Percentiles rank a stretch among this genome's conserved stretches.
Evolutionary conservation across 2,113 vertebrate genomes (phyloP).

Genomic region (Noturus placidus): DNA sequence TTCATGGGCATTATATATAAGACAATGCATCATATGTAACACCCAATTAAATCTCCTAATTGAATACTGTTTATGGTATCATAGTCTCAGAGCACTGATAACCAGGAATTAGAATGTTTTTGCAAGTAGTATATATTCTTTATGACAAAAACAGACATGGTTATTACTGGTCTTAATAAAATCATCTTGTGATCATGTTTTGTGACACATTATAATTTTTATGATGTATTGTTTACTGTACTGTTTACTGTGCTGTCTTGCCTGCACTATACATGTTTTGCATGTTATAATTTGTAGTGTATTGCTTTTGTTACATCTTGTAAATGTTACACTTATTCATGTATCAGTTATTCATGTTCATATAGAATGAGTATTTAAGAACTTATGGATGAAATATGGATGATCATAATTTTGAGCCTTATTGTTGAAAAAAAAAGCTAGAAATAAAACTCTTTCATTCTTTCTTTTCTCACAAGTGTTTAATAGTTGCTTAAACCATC

Average conservation of each 20-base stretch:
- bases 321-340: not conserved
- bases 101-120: not conserved
- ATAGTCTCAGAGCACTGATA: not conserved
- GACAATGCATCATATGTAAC: not conserved
- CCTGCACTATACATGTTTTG: not conserved
- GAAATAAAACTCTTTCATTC: not conserved
- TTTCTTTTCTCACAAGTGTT: conserved; percentile 39
- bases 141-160: not conserved
- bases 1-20: not conserved
- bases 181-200: not conserved
- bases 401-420: not conserved
- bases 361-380: not conserved
- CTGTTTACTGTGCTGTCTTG: not conserved
- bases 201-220: too few species aligned
- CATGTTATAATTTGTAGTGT: not conserved
- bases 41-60: not conserved
- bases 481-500: conserved; percentile 43
- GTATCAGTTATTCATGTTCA: not conserved
- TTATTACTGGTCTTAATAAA: not conserved
- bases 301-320: not conserved
- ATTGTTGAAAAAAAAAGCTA: not conserved
- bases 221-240: too few species aligned
- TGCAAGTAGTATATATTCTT: not conserved
- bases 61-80: not conserved
- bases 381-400: not conserved